phyloP scores from a whole-genome alignment of 2,888 invertebrate species.

The Sarcophaga caerulescens region DNA sequence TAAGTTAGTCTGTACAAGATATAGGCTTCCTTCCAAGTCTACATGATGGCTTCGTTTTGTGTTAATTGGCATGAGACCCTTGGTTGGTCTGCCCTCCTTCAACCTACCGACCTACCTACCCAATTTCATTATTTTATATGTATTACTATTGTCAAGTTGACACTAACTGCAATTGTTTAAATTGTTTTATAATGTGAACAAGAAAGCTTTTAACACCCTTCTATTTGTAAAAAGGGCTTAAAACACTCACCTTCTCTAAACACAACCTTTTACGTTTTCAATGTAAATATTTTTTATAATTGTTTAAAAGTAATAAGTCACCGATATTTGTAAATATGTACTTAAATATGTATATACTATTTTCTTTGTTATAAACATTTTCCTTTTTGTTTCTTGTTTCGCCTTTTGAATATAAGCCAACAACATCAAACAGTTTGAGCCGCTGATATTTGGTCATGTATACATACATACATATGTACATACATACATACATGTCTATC shows the following conservation, averaged over 20 bases:
- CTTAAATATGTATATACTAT: not conserved
- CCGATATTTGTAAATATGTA: not conserved
- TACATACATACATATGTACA: not conserved
- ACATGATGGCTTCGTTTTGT: no score
- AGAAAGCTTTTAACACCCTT: slow-evolving; percentile 44
- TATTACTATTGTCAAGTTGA: no score
- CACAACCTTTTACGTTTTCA: not conserved
- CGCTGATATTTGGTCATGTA: slow-evolving; percentile 60
- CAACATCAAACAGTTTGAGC: slow-evolving; percentile 59
- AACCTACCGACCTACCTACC: no score
- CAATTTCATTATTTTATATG: no score
- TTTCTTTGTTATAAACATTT: not conserved
- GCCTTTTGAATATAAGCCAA: slow-evolving; percentile 45
- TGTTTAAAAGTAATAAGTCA: not conserved
- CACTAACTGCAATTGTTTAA: not conserved
- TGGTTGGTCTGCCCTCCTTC: no score
- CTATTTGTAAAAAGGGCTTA: slow-evolving; percentile 25
- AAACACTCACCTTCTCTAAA: slow-evolving; percentile 12
- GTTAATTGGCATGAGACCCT: no score
- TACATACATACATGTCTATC: not conserved
- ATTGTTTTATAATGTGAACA: not conserved
- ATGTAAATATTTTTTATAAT: not conserved
- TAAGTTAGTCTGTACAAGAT: no score
- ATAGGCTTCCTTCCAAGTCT: no score
- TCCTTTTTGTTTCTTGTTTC: not conserved